Conservation (phyloP, 2,888 invertebrate genomes). For the Rhodophaea formosa region DNA sequence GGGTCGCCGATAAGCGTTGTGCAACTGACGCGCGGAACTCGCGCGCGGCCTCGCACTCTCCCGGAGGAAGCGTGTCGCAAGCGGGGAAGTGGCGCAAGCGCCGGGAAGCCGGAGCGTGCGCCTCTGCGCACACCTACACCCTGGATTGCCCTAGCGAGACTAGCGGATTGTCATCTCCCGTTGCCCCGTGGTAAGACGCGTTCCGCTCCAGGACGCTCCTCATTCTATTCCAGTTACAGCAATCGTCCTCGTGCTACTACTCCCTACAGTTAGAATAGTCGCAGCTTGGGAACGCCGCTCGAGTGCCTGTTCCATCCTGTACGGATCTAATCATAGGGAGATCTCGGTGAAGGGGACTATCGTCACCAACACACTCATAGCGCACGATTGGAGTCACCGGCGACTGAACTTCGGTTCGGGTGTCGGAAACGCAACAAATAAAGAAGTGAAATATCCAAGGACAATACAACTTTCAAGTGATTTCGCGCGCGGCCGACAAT, state of each 20-base stretch:
- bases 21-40: slow-evolving; percentile 71
- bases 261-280: not conserved
- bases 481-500: slow-evolving; percentile 79
- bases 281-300: slow-evolving; percentile 17
- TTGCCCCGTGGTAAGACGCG: slow-evolving; percentile 51
- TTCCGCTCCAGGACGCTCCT: slow-evolving; percentile 23
- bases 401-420: slow-evolving; percentile 66
- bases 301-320: slow-evolving; percentile 32
- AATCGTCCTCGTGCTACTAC: not conserved
- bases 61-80: slow-evolving; percentile 78
- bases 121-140: slow-evolving; percentile 58
- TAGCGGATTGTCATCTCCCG: slow-evolving; percentile 50
- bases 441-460: slow-evolving; percentile 80
- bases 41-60: slow-evolving; percentile 76
- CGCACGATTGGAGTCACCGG: slow-evolving; percentile 58
- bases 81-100: slow-evolving; percentile 78
- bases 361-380: slow-evolving; percentile 53
- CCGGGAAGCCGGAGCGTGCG: slow-evolving; percentile 67
- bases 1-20: slow-evolving; percentile 72
- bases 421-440: slow-evolving; percentile 77
- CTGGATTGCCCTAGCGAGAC: slow-evolving; percentile 60
- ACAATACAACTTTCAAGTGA: slow-evolving; percentile 80
- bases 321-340: slow-evolving; percentile 40
- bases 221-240: slow-evolving; percentile 17
- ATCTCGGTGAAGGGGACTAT: slow-evolving; percentile 64